A percentile compares a stretch with the other conserved stretches of the same genome.
Evolutionary conservation across 2,113 vertebrate species (phyloP).

Genomic region (Oncorhynchus nerka): DNA sequence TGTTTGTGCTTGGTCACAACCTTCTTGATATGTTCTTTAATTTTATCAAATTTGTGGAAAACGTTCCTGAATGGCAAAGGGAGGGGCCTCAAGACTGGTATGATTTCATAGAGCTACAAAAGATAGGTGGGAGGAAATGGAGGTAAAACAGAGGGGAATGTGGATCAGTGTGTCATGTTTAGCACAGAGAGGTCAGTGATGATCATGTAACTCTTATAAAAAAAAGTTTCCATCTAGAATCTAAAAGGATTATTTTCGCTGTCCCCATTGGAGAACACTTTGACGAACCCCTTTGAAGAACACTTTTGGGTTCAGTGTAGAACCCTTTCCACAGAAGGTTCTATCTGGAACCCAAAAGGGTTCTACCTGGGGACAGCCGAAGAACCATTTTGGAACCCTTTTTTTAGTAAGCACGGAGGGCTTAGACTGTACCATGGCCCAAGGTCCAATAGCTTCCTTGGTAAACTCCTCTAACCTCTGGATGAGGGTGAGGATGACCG

Average conservation of each 20-base stretch:
- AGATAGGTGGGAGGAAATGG: background rate
- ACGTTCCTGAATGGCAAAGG: background rate
- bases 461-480: conserved; percentile 20
- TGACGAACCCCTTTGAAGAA: too few species aligned
- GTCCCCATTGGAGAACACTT: too few species aligned
- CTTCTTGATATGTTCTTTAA: background rate
- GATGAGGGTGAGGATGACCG: conserved; percentile 46
- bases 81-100: background rate
- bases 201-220: background rate
- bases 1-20: background rate
- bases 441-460: conserved; percentile 53
- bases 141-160: background rate
- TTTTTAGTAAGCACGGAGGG: too few species aligned
- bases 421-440: conserved; percentile 47
- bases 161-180: background rate
- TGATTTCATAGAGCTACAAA: conserved; percentile 4
- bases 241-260: too few species aligned
- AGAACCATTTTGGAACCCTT: too few species aligned
- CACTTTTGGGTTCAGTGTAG: too few species aligned
- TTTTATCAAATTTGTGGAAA: background rate
- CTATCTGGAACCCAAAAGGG: too few species aligned
- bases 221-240: too few species aligned
- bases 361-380: too few species aligned
- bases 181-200: background rate
- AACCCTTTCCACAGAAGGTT: too few species aligned